A percentile compares a stretch with the other conserved stretches of the same genome.
Evolutionary conservation across 2,797 vertebrate genomes (phyloP).

Genomic region (Psittacula derbiana): DNA sequence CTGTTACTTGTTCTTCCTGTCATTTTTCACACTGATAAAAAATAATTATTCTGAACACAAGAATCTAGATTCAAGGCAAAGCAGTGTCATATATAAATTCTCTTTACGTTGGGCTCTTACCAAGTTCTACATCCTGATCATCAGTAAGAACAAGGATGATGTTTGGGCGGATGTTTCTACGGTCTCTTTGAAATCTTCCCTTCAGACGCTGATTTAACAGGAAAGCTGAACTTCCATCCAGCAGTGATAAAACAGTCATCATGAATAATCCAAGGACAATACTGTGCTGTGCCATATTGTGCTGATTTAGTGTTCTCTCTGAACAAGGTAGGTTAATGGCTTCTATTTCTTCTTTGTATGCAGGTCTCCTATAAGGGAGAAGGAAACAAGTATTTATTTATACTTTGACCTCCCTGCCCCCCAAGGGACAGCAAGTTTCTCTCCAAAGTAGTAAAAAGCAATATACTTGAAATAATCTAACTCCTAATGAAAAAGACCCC

Average conservation of each 20-base stretch:
- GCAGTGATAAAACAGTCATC: constrained; percentile 70
- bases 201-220: constrained; percentile 86
- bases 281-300: constrained; percentile 79
- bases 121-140: constrained; percentile 95
- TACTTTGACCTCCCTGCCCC: neutral
- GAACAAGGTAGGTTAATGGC: constrained; percentile 6
- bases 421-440: neutral
- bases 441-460: neutral
- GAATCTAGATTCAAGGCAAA: neutral
- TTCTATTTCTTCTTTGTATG: constrained; percentile 53
- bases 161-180: constrained; percentile 96
- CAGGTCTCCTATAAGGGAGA: constrained; percentile 43
- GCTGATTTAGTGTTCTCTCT: neutral
- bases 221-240: constrained; percentile 80
- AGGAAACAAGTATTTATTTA: constrained; percentile 21
- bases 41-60: neutral
- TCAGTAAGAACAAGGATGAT: constrained; percentile 96
- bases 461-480: neutral
- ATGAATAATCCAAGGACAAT: constrained; percentile 79
- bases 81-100: neutral
- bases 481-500: neutral
- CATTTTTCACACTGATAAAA: neutral
- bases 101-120: constrained; percentile 72
- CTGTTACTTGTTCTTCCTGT: neutral
- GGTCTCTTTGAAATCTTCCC: constrained; percentile 91